Percentiles rank a stretch among this genome's conserved stretches.
phyloP scores from a whole-genome alignment of 2,797 vertebrate species.

The Apodemus agrarius region DNA sequence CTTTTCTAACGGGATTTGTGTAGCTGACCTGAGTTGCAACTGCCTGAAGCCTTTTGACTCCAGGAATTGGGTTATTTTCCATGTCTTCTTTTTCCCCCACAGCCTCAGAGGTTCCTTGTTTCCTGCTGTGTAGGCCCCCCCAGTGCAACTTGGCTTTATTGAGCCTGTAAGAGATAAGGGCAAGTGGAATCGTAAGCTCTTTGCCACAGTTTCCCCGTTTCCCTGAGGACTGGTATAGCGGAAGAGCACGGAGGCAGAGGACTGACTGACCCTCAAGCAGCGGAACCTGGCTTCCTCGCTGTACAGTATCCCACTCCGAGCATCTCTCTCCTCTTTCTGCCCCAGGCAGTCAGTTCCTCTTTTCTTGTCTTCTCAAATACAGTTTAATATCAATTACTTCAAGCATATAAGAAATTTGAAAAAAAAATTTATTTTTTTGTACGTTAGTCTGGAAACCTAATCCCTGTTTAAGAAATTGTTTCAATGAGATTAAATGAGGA shows the following conservation, averaged over 20 bases:
- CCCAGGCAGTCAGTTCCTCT: not conserved
- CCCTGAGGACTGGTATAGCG: not conserved
- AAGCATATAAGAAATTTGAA: constrained; percentile 27
- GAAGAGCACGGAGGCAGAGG: not conserved
- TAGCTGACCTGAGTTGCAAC: accelerated
- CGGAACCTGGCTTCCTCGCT: not conserved
- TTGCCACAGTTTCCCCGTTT: not conserved
- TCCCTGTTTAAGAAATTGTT: constrained; percentile 40
- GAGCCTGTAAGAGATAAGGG: not conserved
- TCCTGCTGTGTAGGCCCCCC: not conserved
- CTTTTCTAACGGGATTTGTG: not conserved
- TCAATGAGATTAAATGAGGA: constrained; percentile 44
- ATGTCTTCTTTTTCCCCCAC: not conserved
- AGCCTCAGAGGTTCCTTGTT: not conserved
- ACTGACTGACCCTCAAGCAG: not conserved
- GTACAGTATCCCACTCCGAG: not conserved
- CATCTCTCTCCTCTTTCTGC: not conserved
- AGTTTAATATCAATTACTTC: constrained; percentile 44
- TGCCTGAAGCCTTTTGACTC: not conserved
- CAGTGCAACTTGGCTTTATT: not conserved
- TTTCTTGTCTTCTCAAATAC: not conserved
- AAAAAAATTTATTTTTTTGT: constrained; percentile 44
- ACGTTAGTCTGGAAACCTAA: constrained; percentile 55
- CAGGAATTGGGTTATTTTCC: not conserved
- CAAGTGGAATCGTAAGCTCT: not conserved